Evolutionary conservation across 2,888 invertebrate species (phyloP).

Genomic region (Cantharis nigra): DNA sequence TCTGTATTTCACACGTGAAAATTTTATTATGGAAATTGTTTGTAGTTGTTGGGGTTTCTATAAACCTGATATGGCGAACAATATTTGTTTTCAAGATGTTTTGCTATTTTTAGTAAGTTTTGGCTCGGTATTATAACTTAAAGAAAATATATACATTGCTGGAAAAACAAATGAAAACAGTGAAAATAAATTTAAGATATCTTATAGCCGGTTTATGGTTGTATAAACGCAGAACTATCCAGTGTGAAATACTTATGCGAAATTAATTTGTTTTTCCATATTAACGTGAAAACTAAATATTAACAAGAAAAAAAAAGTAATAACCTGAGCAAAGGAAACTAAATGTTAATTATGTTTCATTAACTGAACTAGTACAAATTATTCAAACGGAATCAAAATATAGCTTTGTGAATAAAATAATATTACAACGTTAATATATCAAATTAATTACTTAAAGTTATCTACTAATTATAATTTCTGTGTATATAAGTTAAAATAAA

Average conservation of each 20-base stretch:
- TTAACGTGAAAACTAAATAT: neutral
- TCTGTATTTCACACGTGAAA: too few relatives aligned
- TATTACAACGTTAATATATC: neutral
- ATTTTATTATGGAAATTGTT: too few relatives aligned
- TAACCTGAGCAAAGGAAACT: neutral
- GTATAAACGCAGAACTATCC: neutral
- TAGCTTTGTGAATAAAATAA: neutral
- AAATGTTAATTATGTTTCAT: neutral
- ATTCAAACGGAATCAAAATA: neutral
- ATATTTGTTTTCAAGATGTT: neutral
- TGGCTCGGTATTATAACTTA: neutral
- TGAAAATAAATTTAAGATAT: neutral
- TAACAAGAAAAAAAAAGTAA: neutral
- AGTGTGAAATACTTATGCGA: neutral
- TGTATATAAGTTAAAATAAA: neutral
- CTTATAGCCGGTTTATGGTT: neutral
- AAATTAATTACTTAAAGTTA: neutral
- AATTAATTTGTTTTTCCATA: neutral
- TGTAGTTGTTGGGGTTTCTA: neutral
- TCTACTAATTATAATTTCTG: neutral
- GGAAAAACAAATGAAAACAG: neutral
- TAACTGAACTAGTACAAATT: neutral
- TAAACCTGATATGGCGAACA: neutral
- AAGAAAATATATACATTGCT: neutral
- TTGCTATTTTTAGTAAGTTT: neutral